phyloP scores from a whole-genome alignment of 2,113 vertebrate species.

The Grantiella picta region DNA sequence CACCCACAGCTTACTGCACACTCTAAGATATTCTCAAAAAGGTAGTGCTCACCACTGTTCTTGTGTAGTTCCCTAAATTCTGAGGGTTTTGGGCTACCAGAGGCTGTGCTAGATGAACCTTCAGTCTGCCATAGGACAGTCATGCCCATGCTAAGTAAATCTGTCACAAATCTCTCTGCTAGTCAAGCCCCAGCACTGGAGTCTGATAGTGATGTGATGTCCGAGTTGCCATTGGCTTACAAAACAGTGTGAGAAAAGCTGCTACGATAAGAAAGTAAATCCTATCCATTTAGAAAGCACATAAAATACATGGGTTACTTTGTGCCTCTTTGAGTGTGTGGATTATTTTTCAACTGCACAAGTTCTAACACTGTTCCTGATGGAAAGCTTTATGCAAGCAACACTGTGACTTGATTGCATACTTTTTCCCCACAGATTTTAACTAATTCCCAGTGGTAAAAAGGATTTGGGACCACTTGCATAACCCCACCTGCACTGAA shows the following conservation, averaged over 20 bases:
- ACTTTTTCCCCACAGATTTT: neutral
- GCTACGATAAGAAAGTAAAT: neutral
- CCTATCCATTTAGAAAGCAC: neutral
- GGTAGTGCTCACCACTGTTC: neutral
- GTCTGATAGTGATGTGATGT: neutral
- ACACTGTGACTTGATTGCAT: neutral
- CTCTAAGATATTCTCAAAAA: neutral
- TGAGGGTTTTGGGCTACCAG: neutral
- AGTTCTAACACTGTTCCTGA: neutral
- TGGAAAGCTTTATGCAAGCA: neutral
- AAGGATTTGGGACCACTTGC: neutral
- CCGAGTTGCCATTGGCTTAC: fast-evolving
- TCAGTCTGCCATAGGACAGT: neutral
- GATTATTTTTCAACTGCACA: neutral
- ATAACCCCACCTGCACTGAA: neutral
- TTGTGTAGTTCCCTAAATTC: neutral
- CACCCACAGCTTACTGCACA: neutral
- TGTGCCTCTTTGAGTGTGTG: neutral
- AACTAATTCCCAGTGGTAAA: neutral
- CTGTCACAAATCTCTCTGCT: fast-evolving
- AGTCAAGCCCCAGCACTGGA: neutral
- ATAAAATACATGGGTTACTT: neutral
- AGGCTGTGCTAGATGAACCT: neutral
- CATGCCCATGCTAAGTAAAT: neutral
- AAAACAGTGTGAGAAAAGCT: neutral